Evolutionary conservation across 2,113 vertebrate species (phyloP), one percentile per base, ranked within the genome.

Genomic region (Strix aluco): DNA sequence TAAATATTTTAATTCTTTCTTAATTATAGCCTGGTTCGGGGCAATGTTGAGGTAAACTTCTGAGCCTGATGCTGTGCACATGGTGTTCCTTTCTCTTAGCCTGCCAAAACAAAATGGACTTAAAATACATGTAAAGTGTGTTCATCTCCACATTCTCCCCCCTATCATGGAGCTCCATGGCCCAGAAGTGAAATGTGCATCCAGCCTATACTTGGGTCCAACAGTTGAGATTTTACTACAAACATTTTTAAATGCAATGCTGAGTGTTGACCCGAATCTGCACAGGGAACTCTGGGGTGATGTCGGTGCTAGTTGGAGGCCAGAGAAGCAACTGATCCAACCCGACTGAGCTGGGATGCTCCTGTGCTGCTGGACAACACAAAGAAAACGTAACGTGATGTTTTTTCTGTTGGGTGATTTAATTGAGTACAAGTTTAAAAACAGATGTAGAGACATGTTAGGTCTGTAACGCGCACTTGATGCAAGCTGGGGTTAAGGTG

Each of bases 381-480:
- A 18, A 21, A n/a, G 49, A 32, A 6, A 17, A 16, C 9, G 12
- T 8, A 26, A 13, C 0, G 0, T 13, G 3, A 10, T 58, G 32
- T 6, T 18, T 79, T 44, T 51, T 36, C 61, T 69, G 25, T 21
- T 36, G 67, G 13, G 30, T 23, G 21, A 16, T 38, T 46, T 80
- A 42, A 26, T 3, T 18, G 47, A 29, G 26, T 16, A 29, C 13
- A 11, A 29, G 27, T 79, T 73, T 74, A n/a, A 62, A 52, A 75
- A 9, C 46, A 30, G 18, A 15, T 17, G 32, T 30, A 44, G 57
- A 25, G 46, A 11, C 9, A 20, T 0, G 9, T 47, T 80, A 27
- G 30, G 30, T 54, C 30, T 47, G 22, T 63, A 29, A 26, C 1
- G 1, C 2, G 1, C 25, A 12, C 7, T 11, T 22, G 5, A 27